A percentile compares a stretch with the other conserved stretches of the same genome.
These are phyloP conservation scores for Leptoteleia sp. DNA, from an alignment of 1,140 invertebrate species.

Conservation along the genomic window DNA sequence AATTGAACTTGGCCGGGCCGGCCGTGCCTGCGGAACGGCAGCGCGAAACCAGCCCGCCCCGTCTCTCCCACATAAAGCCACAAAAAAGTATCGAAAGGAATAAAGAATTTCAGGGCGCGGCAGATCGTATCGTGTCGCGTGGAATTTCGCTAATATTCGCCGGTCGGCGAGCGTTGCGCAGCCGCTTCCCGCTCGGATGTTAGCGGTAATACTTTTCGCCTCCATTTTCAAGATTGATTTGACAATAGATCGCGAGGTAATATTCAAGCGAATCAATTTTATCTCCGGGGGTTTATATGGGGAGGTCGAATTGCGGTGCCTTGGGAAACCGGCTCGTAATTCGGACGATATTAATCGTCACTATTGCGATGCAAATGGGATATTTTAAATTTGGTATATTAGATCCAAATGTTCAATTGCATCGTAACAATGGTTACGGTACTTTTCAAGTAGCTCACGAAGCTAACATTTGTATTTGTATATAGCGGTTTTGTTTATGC, in stretches of 20 bases:
- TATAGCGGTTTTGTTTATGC: too few relatives aligned
- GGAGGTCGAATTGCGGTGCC: too few relatives aligned
- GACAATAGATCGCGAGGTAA: not conserved
- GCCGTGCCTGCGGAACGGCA: conserved; percentile 33
- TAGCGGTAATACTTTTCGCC: conserved; percentile 7
- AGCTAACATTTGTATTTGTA: too few relatives aligned
- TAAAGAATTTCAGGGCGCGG: conserved; percentile 62
- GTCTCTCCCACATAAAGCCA: conserved; percentile 55
- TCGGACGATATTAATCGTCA: too few relatives aligned
- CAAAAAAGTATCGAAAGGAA: conserved; percentile 56
- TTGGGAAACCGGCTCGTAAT: too few relatives aligned
- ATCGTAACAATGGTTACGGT: too few relatives aligned
- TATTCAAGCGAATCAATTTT: conserved; percentile 10
- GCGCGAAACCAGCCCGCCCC: conserved; percentile 21
- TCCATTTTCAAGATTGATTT: conserved; percentile 44
- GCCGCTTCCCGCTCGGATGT: conserved; percentile 12
- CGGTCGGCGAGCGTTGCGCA: conserved; percentile 22
- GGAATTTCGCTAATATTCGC: conserved; percentile 63
- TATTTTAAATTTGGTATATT: too few relatives aligned
- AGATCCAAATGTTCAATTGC: too few relatives aligned
- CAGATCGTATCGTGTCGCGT: conserved; percentile 60
- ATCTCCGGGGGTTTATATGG: conserved; percentile 1
- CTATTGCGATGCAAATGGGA: too few relatives aligned
- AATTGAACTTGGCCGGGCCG: conserved; percentile 22
- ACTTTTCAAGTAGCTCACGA: too few relatives aligned